Conservation (phyloP, 2,797 vertebrate genomes). For the Corythornis leucogaster region DNA sequence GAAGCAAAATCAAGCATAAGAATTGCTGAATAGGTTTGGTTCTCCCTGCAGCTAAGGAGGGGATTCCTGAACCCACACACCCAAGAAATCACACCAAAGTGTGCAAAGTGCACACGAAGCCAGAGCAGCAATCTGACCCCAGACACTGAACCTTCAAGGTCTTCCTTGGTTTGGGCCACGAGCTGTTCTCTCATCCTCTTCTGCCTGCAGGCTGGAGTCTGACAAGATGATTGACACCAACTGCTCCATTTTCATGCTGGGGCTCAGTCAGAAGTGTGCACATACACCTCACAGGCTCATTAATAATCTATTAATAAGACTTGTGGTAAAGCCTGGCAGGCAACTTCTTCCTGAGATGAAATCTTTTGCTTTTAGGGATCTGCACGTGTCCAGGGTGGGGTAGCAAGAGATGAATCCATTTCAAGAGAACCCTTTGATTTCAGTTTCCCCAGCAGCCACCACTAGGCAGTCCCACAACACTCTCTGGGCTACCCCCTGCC, state of each 20-base stretch:
- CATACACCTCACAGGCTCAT: slow-evolving; percentile 46
- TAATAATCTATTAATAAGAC: slow-evolving; percentile 66
- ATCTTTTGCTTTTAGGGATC: slow-evolving; percentile 52
- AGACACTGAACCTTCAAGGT: neutral
- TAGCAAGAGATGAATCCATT: slow-evolving; percentile 13
- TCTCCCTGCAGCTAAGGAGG: neutral
- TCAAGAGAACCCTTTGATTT: slow-evolving; percentile 22
- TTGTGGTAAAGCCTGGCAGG: slow-evolving; percentile 52
- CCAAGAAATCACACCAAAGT: neutral
- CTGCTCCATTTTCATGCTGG: slow-evolving; percentile 50
- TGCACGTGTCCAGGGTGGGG: slow-evolving; percentile 5
- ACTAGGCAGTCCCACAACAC: slow-evolving; percentile 7
- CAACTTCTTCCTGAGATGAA: slow-evolving; percentile 43
- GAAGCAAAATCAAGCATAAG: neutral
- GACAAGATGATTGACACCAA: slow-evolving; percentile 10
- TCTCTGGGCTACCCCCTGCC: neutral
- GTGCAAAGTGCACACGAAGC: accelerated
- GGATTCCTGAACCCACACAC: accelerated
- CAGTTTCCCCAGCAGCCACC: neutral
- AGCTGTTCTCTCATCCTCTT: neutral
- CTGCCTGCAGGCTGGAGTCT: neutral
- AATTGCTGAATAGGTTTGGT: accelerated
- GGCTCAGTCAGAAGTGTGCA: slow-evolving; percentile 57
- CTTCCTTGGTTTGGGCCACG: neutral
- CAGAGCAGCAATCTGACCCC: neutral